Conservation (phyloP, 2,113 vertebrate species). For the Eolophus roseicapilla region DNA sequence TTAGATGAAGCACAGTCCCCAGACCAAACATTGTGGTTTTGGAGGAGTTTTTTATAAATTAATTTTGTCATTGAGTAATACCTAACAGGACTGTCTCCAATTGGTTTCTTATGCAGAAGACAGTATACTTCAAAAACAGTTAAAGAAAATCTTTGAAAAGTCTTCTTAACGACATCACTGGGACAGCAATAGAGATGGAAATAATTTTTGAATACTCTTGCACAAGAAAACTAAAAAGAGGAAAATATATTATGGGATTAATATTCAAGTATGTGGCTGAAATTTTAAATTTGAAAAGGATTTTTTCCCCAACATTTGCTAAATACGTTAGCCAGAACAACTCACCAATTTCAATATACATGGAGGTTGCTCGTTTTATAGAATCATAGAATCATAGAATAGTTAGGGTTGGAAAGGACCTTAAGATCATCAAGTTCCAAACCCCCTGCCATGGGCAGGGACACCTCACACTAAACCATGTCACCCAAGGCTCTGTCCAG, state of each 20-base stretch:
- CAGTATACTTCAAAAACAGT: background rate
- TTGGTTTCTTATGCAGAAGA: background rate
- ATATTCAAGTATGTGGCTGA: background rate
- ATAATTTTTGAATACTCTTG: background rate
- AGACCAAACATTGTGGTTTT: background rate
- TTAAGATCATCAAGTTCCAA: too few relatives aligned
- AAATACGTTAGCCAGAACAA: background rate
- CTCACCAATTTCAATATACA: background rate
- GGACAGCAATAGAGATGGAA: background rate
- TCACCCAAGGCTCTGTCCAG: too few relatives aligned
- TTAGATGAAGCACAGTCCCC: background rate
- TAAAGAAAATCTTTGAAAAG: background rate
- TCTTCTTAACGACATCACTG: background rate
- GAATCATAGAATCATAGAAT: too few relatives aligned
- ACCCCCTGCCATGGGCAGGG: too few relatives aligned
- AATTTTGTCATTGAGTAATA: background rate
- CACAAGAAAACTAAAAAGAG: background rate
- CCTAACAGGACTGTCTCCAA: background rate
- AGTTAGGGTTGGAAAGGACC: too few relatives aligned
- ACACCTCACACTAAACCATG: too few relatives aligned
- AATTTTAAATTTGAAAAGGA: background rate
- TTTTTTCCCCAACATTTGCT: background rate
- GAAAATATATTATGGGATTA: background rate
- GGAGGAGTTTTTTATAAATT: background rate
- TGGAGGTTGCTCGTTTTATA: background rate